Percentiles rank a stretch among this genome's conserved stretches.
These are phyloP conservation scores for Radopholus similis DNA, from an alignment of 1,140 invertebrate genomes.

Conservation along the genomic window DNA sequence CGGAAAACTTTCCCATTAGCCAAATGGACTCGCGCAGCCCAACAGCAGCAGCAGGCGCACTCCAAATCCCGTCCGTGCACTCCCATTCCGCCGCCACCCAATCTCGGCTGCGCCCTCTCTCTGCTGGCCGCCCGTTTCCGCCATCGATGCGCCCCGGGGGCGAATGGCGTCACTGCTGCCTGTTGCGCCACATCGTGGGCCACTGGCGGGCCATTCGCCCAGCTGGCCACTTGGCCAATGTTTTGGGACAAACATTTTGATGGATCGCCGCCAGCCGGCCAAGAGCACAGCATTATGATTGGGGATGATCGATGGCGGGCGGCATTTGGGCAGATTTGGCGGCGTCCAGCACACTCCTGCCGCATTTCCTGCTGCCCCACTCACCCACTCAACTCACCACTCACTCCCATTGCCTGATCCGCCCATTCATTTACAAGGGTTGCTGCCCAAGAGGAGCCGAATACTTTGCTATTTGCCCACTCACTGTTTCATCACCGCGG, in stretches of 20 bases:
- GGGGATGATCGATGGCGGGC: not conserved
- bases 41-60: not conserved
- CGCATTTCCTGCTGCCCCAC: not conserved
- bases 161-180: too few relatives aligned
- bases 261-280: not conserved
- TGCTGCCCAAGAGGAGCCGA: too few relatives aligned
- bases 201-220: too few relatives aligned
- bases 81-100: not conserved
- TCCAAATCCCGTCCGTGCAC: not conserved
- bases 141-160: too few relatives aligned
- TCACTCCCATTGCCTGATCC: too few relatives aligned
- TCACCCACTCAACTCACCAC: too few relatives aligned
- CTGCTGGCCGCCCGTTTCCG: too few relatives aligned
- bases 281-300: too few relatives aligned
- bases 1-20: conserved; percentile 7
- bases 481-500: too few relatives aligned
- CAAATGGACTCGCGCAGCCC: not conserved
- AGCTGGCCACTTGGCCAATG: not conserved
- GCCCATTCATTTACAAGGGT: too few relatives aligned
- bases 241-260: not conserved
- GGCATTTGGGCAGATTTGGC: not conserved
- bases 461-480: too few relatives aligned
- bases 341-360: not conserved
- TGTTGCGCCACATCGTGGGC: too few relatives aligned
- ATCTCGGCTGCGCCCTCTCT: not conserved